These are phyloP conservation scores for Coranthus polyacanthus DNA, from an alignment of 2,797 vertebrate species.

Conservation along the genomic window DNA sequence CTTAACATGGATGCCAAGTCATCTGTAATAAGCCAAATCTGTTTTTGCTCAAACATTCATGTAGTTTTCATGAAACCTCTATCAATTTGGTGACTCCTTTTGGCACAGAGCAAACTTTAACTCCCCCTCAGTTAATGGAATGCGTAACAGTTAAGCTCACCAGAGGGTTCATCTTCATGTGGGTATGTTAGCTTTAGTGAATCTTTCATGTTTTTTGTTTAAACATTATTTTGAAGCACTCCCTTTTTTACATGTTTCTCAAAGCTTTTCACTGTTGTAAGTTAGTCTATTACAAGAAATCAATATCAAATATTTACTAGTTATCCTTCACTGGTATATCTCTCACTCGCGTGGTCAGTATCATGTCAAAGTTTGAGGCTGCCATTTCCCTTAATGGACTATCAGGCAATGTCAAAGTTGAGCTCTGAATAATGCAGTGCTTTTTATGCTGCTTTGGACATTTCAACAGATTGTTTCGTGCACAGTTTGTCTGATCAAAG, in stretches of 20 bases:
- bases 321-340: constrained; percentile 44
- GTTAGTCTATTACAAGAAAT: constrained; percentile 52
- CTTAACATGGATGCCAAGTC: constrained; percentile 73
- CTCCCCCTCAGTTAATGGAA: constrained; percentile 69
- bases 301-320: constrained; percentile 34
- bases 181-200: constrained; percentile 61
- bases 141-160: constrained; percentile 66
- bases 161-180: constrained; percentile 62
- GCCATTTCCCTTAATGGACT: constrained; percentile 27
- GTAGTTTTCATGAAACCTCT: constrained; percentile 62
- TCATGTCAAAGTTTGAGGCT: constrained; percentile 46
- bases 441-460: constrained; percentile 8
- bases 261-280: constrained; percentile 36
- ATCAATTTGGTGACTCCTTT: constrained; percentile 68
- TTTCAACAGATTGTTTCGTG: constrained; percentile 29
- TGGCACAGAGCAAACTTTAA: constrained; percentile 52
- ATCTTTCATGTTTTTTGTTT: constrained; percentile 64
- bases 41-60: constrained; percentile 70
- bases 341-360: constrained; percentile 22
- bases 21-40: constrained; percentile 76
- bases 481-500: constrained; percentile 20
- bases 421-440: constrained; percentile 16
- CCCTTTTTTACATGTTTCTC: constrained; percentile 40
- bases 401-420: constrained; percentile 7
- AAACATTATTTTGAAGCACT: constrained; percentile 62